Percentiles rank a stretch among this genome's conserved stretches.
phyloP scores from a whole-genome alignment of 2,888 invertebrate genomes.

The Apomyelois bistriatella region DNA sequence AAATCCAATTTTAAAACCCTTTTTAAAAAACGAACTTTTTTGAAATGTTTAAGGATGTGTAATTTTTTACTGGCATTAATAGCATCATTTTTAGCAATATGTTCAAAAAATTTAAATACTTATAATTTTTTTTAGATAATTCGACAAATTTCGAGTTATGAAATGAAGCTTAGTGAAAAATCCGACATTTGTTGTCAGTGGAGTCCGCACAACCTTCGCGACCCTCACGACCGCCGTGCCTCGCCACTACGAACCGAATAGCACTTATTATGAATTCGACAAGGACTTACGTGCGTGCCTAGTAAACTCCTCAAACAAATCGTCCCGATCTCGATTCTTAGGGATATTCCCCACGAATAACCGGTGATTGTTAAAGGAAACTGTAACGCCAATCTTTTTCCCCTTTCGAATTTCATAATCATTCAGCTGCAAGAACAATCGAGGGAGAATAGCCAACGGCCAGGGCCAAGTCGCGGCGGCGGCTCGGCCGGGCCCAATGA shows the following conservation, averaged over 20 bases:
- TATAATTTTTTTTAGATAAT: too few species aligned
- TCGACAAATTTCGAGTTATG: too few species aligned
- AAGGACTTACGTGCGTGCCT: slow-evolving; percentile 99
- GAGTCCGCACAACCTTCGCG: too few species aligned
- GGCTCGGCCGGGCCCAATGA: slow-evolving; percentile 59
- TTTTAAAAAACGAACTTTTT: too few species aligned
- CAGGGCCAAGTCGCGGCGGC: slow-evolving; percentile 60
- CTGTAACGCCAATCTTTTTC: slow-evolving; percentile 99
- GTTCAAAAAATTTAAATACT: too few species aligned
- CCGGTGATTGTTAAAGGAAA: slow-evolving; percentile 99
- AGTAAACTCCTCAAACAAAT: slow-evolving; percentile 99
- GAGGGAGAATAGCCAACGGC: slow-evolving; percentile 86
- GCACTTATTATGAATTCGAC: slow-evolving; percentile 80
- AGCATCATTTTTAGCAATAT: too few species aligned
- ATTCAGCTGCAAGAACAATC: slow-evolving; percentile 98
- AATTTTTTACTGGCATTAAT: too few species aligned
- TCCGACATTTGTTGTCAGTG: too few species aligned
- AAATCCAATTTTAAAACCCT: too few species aligned
- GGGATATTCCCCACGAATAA: slow-evolving; percentile 99
- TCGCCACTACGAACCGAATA: slow-evolving; percentile 44
- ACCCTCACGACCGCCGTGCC: slow-evolving; percentile 25
- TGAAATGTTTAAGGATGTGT: too few species aligned
- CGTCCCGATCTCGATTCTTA: slow-evolving; percentile 99
- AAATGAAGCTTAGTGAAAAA: too few species aligned
- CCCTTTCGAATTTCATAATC: slow-evolving; percentile 99